Evolutionary conservation across 2,113 vertebrate genomes (phyloP), one percentile per base, ranked within the genome.

Genomic region (Coturnix japonica): DNA sequence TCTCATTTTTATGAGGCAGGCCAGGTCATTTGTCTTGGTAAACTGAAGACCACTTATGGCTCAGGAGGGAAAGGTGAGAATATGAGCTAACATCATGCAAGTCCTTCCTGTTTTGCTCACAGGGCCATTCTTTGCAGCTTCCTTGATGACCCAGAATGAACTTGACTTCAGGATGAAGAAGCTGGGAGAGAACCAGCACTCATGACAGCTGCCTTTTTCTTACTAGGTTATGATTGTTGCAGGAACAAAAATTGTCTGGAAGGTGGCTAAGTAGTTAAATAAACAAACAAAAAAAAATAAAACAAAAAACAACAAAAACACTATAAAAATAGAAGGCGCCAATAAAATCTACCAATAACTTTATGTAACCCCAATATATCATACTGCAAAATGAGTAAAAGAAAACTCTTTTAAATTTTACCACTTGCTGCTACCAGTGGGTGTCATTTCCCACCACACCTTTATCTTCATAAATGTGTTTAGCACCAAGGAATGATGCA

Each of bases 381-480:
- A 91, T 23, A 57, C 25, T 81, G 43, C 43, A 88, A 91, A 93
- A 81, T 53, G 23, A 90, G 43, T 64, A 93, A 83, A 91, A 0
- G 12, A 75, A 86, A 94, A 53, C 43, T 88, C 44, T 69, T 94
- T 88, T 0, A 0, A 47, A 86, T 93, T 94, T 90, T 69, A 79
- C 47, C 80, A 94, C 73, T 88, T 95, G 61, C 57, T 75, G 77
- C 43, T 90, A 41, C 23, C 23, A 57, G 92, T 93, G 88, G 90
- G 80, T 90, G 70, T 88, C 70, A 84, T 95, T 87, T 90, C 74
- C 93, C 75, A 85, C 53, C 73, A 74, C 71, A 87, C 44, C 77
- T 93, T 59, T 41, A 46, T 84, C 80, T 86, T 94, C 63, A 84
- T 37, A 69, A 86, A 93, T 46, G 14, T 79, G 7, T 84, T 94